Evolutionary conservation across 2,113 vertebrate genomes (phyloP), one percentile per base, ranked within the genome.

Genomic region (Micromys minutus): DNA sequence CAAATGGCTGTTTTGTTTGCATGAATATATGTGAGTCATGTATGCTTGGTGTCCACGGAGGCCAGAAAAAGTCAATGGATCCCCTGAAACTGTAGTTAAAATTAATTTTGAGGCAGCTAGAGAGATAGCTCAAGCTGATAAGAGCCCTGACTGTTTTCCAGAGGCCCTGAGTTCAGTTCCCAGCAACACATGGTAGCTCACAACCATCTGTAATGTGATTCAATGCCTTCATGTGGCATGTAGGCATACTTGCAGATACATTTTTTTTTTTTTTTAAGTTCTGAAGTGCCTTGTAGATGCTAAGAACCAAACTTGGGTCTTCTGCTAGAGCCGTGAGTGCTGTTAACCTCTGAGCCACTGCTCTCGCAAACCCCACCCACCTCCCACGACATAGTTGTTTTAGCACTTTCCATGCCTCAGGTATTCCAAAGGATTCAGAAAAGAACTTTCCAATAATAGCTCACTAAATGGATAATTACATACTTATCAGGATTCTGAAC

Each of bases 361-460:
- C n/a, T 31, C 7, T 61, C 31, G 24, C 24, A 52, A 8, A 16
- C 22, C 6, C 24, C n/a, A 15, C n/a, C 39, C 1, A 3, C 7
- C 57, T 59, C 6, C 57, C n/a, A 83, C n/a, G 17, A 63, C 80
- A 61, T 61, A 61, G 5, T 8, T 52, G n/a, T 87, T 93, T 93
- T 79, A 63, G 31, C 19, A 52, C 19, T 92, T 93, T 29, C 24
- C 13, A 72, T 16, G 55, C 80, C 29, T 93, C n/a, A 31, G 6
- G 92, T 87, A 55, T 89, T 94, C 31, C 29, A 26, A 76, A 95
- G 45, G 39, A 81, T n/a, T n/a, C 29, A 72, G 72, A 80, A 81
- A 85, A 45, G 65, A 36, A 65, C 29, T 80, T 47, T 55, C 50
- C 75, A 9, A 0, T 71, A 45, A 24, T 57, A 57, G 57, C 24